These are phyloP conservation scores for Melanotaenia duboulayi DNA, from an alignment of 2,113 vertebrate genomes.

Conservation along the genomic window DNA sequence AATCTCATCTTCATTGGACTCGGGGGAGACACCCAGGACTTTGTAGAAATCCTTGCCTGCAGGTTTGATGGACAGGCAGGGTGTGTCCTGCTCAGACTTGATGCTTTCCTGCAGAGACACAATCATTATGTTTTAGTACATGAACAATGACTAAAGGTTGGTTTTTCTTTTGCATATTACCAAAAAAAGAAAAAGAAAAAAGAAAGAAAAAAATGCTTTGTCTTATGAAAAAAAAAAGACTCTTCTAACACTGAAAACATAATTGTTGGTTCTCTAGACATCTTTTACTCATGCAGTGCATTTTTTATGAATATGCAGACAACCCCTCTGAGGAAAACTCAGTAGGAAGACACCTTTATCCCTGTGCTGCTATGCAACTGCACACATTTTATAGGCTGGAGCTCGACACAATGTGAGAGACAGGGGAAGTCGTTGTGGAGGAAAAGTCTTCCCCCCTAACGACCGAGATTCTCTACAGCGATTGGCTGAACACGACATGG, in stretches of 20 bases:
- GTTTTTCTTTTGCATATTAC: not conserved
- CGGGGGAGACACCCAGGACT: constrained; percentile 89
- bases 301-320: constrained; percentile 26
- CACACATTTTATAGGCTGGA: constrained; percentile 44
- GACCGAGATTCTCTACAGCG: constrained; percentile 50
- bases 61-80: constrained; percentile 79
- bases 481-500: constrained; percentile 55
- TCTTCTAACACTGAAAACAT: not conserved
- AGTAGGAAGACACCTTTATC: constrained; percentile 36
- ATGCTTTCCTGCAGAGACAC: constrained; percentile 72
- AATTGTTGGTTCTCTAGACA: not conserved
- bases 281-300: constrained; percentile 21
- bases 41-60: constrained; percentile 96
- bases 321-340: not conserved
- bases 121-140: not conserved
- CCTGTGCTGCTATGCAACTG: constrained; percentile 20
- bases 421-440: constrained; percentile 10
- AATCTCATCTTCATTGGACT: constrained; percentile 96
- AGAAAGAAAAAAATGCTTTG: not conserved
- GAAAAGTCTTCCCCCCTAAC: constrained; percentile 46
- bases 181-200: not conserved
- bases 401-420: constrained; percentile 24
- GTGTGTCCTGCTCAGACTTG: constrained; percentile 76
- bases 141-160: too few species aligned
- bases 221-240: not conserved